Evolutionary conservation across 1,140 invertebrate species (phyloP).

Genomic region (Atta texana): DNA sequence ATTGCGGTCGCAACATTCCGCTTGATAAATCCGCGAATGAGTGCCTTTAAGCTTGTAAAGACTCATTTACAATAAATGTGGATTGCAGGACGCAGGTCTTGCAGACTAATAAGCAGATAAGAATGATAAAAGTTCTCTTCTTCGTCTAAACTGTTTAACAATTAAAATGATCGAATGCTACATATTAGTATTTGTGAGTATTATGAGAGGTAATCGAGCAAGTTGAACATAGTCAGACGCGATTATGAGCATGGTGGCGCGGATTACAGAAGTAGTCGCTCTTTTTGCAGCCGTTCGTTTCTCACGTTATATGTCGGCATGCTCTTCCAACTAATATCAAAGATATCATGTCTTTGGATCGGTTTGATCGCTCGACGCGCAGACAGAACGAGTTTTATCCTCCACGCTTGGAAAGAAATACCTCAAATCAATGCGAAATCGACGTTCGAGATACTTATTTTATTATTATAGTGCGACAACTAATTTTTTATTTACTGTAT

Average conservation of each 20-base stretch:
- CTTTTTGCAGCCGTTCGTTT: conserved; percentile 47
- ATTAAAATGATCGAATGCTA: conserved; percentile 10
- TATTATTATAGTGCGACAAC: neutral
- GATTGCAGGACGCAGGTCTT: conserved; percentile 1
- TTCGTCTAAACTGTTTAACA: neutral
- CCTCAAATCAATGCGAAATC: conserved; percentile 23
- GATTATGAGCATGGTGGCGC: neutral
- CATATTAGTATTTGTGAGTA: neutral
- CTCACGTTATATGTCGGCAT: conserved; percentile 54
- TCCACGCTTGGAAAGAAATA: neutral
- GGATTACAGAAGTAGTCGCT: conserved; percentile 15
- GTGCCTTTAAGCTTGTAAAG: conserved; percentile 47
- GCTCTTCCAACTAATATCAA: conserved; percentile 41
- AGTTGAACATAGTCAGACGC: conserved; percentile 25
- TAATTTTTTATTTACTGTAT: conserved; percentile 13
- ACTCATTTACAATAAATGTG: conserved; percentile 46
- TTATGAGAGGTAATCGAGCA: conserved; percentile 34
- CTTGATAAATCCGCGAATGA: conserved; percentile 55
- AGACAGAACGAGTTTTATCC: conserved; percentile 43
- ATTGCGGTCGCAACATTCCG: conserved; percentile 51
- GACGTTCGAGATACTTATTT: conserved; percentile 3
- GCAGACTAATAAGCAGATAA: neutral
- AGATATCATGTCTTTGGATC: conserved; percentile 51
- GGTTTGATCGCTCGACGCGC: conserved; percentile 17
- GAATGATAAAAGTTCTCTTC: neutral